Evolutionary conservation across 2,113 vertebrate species (phyloP), one percentile per base, ranked within the genome.

Genomic region (Grammomys surdaster): DNA sequence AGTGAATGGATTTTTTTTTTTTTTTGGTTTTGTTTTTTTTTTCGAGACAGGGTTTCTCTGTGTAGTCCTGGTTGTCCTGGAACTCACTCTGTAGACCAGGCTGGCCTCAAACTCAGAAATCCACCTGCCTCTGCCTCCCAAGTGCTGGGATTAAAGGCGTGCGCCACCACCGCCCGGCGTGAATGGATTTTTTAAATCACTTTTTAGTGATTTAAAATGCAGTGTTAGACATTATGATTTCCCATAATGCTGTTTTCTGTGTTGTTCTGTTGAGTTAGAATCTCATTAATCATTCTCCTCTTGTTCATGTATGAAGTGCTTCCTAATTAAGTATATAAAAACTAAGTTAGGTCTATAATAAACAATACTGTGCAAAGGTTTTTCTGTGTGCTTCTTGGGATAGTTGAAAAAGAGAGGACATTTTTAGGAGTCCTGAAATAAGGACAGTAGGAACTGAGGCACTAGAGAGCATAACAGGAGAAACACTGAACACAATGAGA

Each of bases 221-320:
- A 40, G 43, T 56, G 36, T 65, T 82, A 22, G 69, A 48, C 31
- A 33, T 88, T 51, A 43, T n/a, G 31, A 85, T 81, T 96, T 91
- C 85, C 20, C 31, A 48, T 72, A 58, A 70, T 89, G 67, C 65
- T 91, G 24, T 33, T 87, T 28, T 92, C 85, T 60, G 63, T 93
- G 31, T 86, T 76, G 69, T 33, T 86, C 72, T 86, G 58, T 40
- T 96, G 73, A 92, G 24, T 56, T 92, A 28, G 17, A 77, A 67
- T 93, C 28, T 70, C 36, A n/a, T 56, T 67, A 93, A 80, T 31
- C 63, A 40, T 75, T 94, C 63, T 86, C 43, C 31, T 40, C 7
- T 88, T 93, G n/a, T 96, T 46, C 94, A 48, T 88, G 46, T n/a
- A 17, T 76, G 40, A 70, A 33, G 7, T 93, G 36, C 24, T 90